Base-by-base conservation (phyloP, 1,140 invertebrate species). In the Brachionus plicatilis region DNA sequence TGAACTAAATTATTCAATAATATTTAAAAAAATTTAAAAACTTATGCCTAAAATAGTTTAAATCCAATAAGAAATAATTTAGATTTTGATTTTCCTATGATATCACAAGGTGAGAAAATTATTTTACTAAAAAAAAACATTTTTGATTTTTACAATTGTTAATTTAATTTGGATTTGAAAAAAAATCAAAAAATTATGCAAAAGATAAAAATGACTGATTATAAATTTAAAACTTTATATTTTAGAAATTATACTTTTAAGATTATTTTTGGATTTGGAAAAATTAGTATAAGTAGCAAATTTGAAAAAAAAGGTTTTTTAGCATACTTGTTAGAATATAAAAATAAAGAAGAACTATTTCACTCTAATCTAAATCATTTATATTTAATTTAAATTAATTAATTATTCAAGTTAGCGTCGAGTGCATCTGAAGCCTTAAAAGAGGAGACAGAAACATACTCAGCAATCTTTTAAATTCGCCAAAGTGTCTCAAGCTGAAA, bases 141-240 rank as follows among this genome's bases (percentile, higher is more conserved):
- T 37, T 60, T 20, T 27, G 9, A n/a, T 37, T 14, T 6, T 33
- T 3, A 68, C 66, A 68, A 14, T 68, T 68, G 66, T 68, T 68
- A 68, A 68, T 68, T 29, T 68, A 68, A 41, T 33, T 68, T 37
- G 66, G 66, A n/a, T 14, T 33, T 3, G 11, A 68, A 33, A 37
- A 68, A 29, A 68, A 66, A 33, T 3, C 6, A 53, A 53, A 53
- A 66, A 68, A 68, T 68, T 68, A 68, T 68, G 66, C 33, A 68
- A 68, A 68, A 29, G 66, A 14, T 68, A 68, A 37, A 29, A 68
- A 14, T 33, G 33, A 68, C 66, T 68, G 66, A 68, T 68, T 68
- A 68, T 68, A 41, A 68, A 68, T 68, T 68, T 68, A 14, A 68
- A 68, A 68, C 27, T 68, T 68, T 37, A 33, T 68, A 68, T 68